Conservation (phyloP, 2,113 vertebrate genomes). For the Siniperca chuatsi region DNA sequence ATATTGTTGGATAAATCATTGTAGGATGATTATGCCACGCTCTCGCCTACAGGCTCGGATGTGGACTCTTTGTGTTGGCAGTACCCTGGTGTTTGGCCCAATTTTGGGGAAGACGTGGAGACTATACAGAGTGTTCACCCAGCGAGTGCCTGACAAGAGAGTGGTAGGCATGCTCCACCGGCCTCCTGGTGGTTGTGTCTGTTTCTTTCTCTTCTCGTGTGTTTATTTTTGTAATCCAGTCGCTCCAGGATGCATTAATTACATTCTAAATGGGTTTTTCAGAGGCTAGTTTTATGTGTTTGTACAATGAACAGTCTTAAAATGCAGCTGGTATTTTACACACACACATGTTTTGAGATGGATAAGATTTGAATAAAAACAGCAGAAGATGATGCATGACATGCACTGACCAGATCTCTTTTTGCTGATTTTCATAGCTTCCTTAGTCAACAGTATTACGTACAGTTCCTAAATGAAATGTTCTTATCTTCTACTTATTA, state of each 20-base stretch:
- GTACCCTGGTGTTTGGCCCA: conserved; percentile 92
- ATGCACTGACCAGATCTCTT: background rate
- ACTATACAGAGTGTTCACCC: conserved; percentile 95
- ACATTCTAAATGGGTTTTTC: background rate
- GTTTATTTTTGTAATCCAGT: background rate
- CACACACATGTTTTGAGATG: background rate
- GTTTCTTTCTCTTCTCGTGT: background rate
- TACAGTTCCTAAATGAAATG: background rate
- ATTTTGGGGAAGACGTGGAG: conserved; percentile 97
- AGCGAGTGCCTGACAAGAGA: conserved; percentile 93
- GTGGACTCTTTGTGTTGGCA: conserved; percentile 92
- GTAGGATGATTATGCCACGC: background rate
- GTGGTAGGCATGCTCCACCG: conserved; percentile 87
- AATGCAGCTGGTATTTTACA: background rate
- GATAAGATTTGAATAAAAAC: background rate
- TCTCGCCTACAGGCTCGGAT: conserved; percentile 84
- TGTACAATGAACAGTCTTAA: background rate
- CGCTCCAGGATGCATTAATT: background rate
- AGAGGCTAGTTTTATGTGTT: background rate
- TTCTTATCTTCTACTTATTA: background rate
- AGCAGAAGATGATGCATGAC: background rate
- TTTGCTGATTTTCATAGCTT: background rate
- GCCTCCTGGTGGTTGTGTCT: background rate
- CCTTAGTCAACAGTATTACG: background rate
- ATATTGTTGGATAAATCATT: background rate